These are phyloP conservation scores for Athrips mouffetella DNA, from an alignment of 2,888 invertebrate species.

Conservation along the genomic window DNA sequence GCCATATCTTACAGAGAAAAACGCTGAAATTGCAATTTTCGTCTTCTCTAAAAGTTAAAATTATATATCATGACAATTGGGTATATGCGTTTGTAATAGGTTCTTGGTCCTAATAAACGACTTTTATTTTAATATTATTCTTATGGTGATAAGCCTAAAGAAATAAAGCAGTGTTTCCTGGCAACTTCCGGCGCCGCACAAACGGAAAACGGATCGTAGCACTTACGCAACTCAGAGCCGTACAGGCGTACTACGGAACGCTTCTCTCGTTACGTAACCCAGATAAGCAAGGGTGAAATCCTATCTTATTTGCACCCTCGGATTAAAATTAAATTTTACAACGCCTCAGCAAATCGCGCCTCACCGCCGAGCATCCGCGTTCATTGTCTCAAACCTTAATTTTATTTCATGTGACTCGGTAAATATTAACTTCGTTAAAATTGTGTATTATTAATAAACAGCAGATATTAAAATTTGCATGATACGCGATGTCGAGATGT, in stretches of 20 bases:
- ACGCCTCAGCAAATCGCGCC: slow-evolving; percentile 55
- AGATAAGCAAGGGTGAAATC: slow-evolving; percentile 47
- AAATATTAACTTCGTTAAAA: slow-evolving; percentile 49
- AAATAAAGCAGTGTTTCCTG: slow-evolving; percentile 14
- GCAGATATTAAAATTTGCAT: slow-evolving; percentile 10
- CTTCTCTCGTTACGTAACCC: slow-evolving; percentile 25
- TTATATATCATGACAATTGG: no score
- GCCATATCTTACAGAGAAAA: no score
- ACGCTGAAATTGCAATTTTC: no score
- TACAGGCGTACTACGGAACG: neutral
- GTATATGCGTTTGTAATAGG: no score
- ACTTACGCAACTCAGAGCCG: slow-evolving; percentile 17
- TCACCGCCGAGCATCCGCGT: slow-evolving; percentile 40
- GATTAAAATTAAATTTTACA: slow-evolving; percentile 75
- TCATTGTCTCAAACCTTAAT: slow-evolving; percentile 61
- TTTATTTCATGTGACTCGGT: slow-evolving; percentile 58
- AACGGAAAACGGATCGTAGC: slow-evolving; percentile 17
- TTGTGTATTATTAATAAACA: slow-evolving; percentile 29
- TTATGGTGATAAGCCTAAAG: slow-evolving; percentile 9
- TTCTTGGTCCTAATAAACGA: no score
- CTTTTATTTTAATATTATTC: neutral
- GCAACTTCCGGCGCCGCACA: slow-evolving; percentile 16
- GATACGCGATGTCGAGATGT: neutral
- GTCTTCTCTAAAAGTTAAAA: no score
- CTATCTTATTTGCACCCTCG: slow-evolving; percentile 66